Evolutionary conservation across 1,140 invertebrate species (phyloP), one percentile per base, ranked within the genome.

Genomic region (Calliphora vicina): DNA sequence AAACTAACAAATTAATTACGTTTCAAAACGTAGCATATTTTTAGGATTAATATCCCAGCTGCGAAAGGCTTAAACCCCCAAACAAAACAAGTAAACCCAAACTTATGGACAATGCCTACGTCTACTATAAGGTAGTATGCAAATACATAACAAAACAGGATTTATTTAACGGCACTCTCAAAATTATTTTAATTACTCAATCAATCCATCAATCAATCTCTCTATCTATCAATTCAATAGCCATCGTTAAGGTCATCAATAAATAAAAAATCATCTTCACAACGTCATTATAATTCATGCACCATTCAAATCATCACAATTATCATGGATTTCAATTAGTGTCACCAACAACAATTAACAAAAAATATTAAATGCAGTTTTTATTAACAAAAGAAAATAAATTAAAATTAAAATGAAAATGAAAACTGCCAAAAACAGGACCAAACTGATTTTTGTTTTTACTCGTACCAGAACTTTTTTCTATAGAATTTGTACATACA

Each of bases 91-190:
- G 84, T 80, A 76, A 80, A 85, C 78, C 85, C 74, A 88, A 89
- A 89, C 88, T 85, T 89, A 89, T 89, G 88, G 88, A 89, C 88
- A 89, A 89, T 89, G 88, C 88, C 87, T 89, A 89, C 87, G 88
- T 89, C 85, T 89, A 89, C 88, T 89, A 89, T 87, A 89, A 89
- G 88, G 88, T 89, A 89, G 83, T 89, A 86, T 87, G 35, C 35
- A 87, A 67, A n/a, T 20, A 67, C 10, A 27, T 73, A 17, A 9
- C n/a, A 76, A 35, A 17, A 76, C 29, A 76, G 6, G 17, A 23
- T 50, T 35, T 23, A 67, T 67, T 25, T 23, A 20, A 67, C 6
- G 61, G 61, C 61, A 67, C 61, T 67, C n/a, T 10, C 61, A 67
- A 67, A 57, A 57, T 57, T 57, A 15, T 57, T 57, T 57, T 8